Evolutionary conservation across 2,113 vertebrate species (phyloP), one percentile per base, ranked within the genome.

Genomic region (Cavia porcellus): DNA sequence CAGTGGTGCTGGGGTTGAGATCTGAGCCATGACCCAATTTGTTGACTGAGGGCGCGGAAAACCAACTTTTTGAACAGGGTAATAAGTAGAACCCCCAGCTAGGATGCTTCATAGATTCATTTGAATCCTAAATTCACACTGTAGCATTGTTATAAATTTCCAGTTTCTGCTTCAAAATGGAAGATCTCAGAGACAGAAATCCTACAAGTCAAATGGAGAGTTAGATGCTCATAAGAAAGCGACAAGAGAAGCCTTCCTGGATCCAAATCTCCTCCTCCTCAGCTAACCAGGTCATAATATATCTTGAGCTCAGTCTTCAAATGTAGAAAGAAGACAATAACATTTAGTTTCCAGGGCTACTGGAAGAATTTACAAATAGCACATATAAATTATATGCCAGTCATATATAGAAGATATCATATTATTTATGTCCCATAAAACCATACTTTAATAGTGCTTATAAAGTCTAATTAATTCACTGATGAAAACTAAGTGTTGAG

Each of bases 381-480:
- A 82, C 4, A 30, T 13, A 32, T 52, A 57, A 45, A 59, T 25
- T 92, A 62, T 96, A 95, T 17, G 5, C 35, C 45, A 72, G 59
- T 25, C 45, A 79, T 72, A 74, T 83, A 89, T 84, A 92, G 66
- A 89, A 84, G 70, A 82, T 92, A 79, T 8, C 92, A 38, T 89
- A 70, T 89, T 72, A 85, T 75, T 47, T 77, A n/a, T 13, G 45
- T 95, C 20, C 50, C 45, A 30, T 64, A 93, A 95, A 94, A 95
- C 35, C 17, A 74, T 79, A 55, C 59, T 82, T 86, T 95, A 74
- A 95, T 89, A 90, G 42, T 74, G 50, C 52, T 87, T 64, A 47
- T 52, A 85, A 88, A 57, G 79, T 50, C 91, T 79, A 55, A 52
- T 89, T 89, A 84, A 86, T 86, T 94, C 90, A 86, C 66, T 89